Conservation (phyloP, 2,888 invertebrate species). For the Escarpia spicata region DNA sequence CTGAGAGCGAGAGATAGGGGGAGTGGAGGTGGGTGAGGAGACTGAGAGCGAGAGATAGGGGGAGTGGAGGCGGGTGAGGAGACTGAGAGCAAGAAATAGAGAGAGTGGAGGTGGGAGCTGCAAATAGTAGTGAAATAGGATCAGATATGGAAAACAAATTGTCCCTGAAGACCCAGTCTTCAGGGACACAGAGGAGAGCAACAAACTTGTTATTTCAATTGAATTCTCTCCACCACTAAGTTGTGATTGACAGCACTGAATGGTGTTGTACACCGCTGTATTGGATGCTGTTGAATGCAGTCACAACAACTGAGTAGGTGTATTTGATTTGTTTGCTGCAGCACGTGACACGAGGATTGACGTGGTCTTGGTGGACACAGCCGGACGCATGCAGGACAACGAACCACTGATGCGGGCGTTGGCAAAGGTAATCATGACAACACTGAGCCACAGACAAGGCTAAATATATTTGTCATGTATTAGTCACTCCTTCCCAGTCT, state of each 20-base stretch:
- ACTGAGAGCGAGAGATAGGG: too few species aligned
- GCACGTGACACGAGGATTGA: conserved; percentile 83
- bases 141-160: background rate
- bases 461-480: background rate
- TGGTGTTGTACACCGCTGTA: background rate
- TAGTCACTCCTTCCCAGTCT: background rate
- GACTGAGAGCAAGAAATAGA: too few species aligned
- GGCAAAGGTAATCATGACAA: conserved; percentile 75
- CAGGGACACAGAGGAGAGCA: too few species aligned
- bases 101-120: too few species aligned
- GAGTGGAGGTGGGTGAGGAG: too few species aligned
- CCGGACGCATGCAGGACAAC: conserved; percentile 99
- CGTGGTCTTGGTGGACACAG: conserved; percentile 97
- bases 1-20: too few species aligned
- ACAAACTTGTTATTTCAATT: background rate
- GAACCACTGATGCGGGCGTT: conserved; percentile 98
- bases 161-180: background rate
- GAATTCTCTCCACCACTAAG: background rate
- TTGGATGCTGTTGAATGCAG: too few species aligned
- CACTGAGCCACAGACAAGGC: background rate
- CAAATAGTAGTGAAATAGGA: background rate
- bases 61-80: too few species aligned
- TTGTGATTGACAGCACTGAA: background rate
- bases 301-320: background rate
- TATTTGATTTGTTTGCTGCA: conserved; percentile 44